Evolutionary conservation across 1,140 invertebrate species (phyloP), one percentile per base, ranked within the genome.

Genomic region (Lethocerus indicus): DNA sequence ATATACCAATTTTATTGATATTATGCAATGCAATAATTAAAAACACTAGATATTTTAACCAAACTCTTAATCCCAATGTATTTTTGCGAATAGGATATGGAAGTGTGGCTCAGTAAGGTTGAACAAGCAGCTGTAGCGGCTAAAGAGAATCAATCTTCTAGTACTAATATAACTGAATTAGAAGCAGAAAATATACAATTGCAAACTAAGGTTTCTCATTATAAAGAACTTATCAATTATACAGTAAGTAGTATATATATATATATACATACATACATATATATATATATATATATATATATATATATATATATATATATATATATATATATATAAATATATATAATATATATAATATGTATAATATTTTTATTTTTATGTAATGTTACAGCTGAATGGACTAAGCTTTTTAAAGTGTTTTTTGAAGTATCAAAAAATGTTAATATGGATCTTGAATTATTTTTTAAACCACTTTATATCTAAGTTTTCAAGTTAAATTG

Each of bases 161-260:
- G 26, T 24, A n/a, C n/a, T n/a, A n/a, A n/a, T n/a, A n/a, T n/a
- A n/a, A n/a, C n/a, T n/a, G 40, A 42, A 5, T 42, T 42, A 24
- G 21, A 42, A 21, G 23, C 21, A 42, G 21, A 42, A 42, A 42
- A 42, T 42, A 42, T 25, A 24, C 40, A 42, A 42, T 25, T 42
- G 4, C 40, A 42, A 21, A 24, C 40, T 20, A n/a, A 24, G 26
- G 40, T 42, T 20, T 20, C 40, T 6, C 40, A 42, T 42, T 42
- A 42, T 42, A 42, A 42, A 42, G 26, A 24, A 12, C 23, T 42
- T 24, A 42, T 42, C 1, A 20, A 20, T 6, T 20, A 42, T 24
- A 42, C 40, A 24, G 40, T 42, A 42, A 42, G 40, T 3, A 23
- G 14, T 42, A 3, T 42, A 13, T 24, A 21, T 42, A 42, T 13